These are phyloP conservation scores for Todus mexicanus DNA, from an alignment of 2,797 vertebrate genomes.

Conservation along the genomic window DNA sequence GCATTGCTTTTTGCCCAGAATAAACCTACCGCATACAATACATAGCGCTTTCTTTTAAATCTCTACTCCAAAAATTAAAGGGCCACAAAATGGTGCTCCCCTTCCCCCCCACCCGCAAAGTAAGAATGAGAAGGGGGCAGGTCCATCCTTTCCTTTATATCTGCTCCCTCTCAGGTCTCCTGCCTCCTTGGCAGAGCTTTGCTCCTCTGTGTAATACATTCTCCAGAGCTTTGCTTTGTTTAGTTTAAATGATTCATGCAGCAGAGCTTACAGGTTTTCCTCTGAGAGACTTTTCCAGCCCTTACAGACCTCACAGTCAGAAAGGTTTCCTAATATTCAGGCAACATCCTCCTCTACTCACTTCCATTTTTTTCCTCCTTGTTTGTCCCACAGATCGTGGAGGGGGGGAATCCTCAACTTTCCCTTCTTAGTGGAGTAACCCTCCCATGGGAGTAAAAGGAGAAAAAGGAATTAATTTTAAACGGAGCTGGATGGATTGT, in stretches of 20 bases:
- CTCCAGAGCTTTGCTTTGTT: slow-evolving; percentile 24
- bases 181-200: neutral
- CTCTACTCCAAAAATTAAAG: neutral
- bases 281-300: slow-evolving; percentile 17
- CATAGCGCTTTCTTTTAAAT: neutral
- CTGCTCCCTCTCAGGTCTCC: neutral
- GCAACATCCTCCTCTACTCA: neutral
- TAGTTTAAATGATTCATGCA: slow-evolving; percentile 57
- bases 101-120: neutral
- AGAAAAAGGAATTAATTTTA: neutral
- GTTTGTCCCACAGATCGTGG: neutral
- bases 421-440: neutral
- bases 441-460: neutral
- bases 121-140: neutral
- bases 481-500: neutral
- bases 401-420: neutral
- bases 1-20: slow-evolving; percentile 1
- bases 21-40: neutral
- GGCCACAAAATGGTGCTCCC: neutral
- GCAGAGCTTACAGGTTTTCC: slow-evolving; percentile 35
- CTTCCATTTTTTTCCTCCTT: neutral
- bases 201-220: neutral
- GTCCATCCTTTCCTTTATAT: neutral
- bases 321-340: slow-evolving; percentile 32
- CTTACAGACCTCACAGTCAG: slow-evolving; percentile 2